Conservation (phyloP, 64 coral and sea anemone genomes). For the Stylophora pistillata region DNA sequence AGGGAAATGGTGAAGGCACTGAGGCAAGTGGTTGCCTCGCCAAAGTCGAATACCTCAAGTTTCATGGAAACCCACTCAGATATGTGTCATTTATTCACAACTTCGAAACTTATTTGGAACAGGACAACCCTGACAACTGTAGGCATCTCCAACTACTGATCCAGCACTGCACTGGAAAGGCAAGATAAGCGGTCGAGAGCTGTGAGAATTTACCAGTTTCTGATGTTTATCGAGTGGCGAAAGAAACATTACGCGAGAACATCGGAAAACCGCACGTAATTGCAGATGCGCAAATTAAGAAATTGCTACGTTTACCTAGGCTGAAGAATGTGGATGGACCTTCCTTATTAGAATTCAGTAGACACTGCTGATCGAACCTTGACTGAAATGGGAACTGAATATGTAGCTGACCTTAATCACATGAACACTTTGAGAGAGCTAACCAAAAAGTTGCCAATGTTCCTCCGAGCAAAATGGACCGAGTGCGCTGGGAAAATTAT, state of each 20-base stretch:
- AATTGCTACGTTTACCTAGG: conserved; percentile 22
- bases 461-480: conserved; percentile 65
- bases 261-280: conserved; percentile 69
- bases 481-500: conserved; percentile 74
- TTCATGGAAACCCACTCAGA: not conserved
- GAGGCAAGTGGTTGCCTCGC: not conserved
- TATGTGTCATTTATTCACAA: conserved; percentile 20
- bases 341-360: conserved; percentile 46
- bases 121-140: conserved; percentile 9
- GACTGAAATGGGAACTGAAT: conserved; percentile 49
- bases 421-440: conserved; percentile 62
- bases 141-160: not conserved
- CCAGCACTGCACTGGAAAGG: conserved; percentile 6
- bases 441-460: conserved; percentile 62
- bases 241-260: conserved; percentile 62
- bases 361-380: conserved; percentile 50
- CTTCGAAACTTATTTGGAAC: conserved; percentile 32
- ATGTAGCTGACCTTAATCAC: conserved; percentile 55
- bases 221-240: conserved; percentile 54
- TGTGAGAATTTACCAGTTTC: conserved; percentile 51
- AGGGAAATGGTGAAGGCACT: not conserved
- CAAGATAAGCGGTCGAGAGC: conserved; percentile 1
- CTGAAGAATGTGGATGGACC: conserved; percentile 42
- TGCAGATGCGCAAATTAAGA: conserved; percentile 46
- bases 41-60: not conserved